Conservation (phyloP, 2,113 vertebrate genomes). For the Cochlearius cochlearius region DNA sequence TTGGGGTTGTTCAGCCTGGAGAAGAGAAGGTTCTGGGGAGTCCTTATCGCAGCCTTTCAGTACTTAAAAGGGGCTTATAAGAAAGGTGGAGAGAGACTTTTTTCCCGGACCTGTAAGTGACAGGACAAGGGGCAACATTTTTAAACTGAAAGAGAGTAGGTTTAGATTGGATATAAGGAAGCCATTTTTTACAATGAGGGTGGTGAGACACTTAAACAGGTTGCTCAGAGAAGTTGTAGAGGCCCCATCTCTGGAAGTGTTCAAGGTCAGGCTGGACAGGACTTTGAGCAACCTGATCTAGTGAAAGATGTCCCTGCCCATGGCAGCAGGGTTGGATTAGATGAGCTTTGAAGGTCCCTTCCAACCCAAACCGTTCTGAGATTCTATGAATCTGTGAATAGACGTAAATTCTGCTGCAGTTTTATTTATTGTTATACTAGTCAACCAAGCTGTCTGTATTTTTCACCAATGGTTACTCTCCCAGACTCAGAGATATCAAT, state of each 20-base stretch:
- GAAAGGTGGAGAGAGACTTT: neutral
- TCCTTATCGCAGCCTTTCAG: neutral
- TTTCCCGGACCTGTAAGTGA: neutral
- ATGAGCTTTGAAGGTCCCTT: neutral
- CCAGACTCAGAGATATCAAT: neutral
- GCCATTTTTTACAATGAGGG: neutral
- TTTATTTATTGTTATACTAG: neutral
- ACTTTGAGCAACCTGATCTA: neutral
- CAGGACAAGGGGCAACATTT: neutral
- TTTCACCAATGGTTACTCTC: neutral
- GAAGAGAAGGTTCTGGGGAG: neutral
- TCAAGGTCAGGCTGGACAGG: neutral
- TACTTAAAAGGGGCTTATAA: neutral
- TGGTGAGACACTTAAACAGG: neutral
- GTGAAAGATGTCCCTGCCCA: neutral
- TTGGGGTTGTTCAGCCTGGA: neutral
- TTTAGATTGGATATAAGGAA: neutral
- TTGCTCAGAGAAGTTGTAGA: neutral
- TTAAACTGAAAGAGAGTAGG: neutral
- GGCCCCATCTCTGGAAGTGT: no score
- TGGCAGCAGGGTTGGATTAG: fast-evolving
- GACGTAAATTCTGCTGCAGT: neutral
- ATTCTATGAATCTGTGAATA: neutral
- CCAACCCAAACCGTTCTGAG: neutral
- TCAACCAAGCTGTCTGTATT: neutral